phyloP scores from a whole-genome alignment of 2,797 vertebrate genomes.

The Poliocrania exsul region DNA sequence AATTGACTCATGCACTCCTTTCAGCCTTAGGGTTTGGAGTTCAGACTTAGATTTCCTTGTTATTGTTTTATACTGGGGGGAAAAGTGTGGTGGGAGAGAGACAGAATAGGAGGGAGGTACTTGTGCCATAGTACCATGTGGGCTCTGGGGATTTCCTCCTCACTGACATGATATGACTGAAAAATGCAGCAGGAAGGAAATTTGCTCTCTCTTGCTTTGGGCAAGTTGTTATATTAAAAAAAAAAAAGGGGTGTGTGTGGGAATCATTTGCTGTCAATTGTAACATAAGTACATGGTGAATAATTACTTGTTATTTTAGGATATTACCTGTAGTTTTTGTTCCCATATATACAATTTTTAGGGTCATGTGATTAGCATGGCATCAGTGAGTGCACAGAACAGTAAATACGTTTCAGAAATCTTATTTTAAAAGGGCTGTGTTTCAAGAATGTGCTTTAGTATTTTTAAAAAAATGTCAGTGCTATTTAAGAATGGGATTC shows the following conservation, averaged over 20 bases:
- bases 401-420: background rate
- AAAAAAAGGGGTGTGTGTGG: too few relatives aligned
- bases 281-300: background rate
- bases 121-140: background rate
- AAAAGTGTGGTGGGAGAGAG: background rate
- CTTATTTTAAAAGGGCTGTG: background rate
- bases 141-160: background rate
- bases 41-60: background rate
- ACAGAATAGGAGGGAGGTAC: background rate
- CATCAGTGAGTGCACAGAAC: background rate
- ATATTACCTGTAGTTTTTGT: background rate
- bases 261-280: background rate
- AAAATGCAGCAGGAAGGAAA: background rate
- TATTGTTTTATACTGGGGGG: background rate
- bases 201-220: background rate
- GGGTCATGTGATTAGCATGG: background rate
- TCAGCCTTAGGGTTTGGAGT: background rate
- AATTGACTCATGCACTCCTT: background rate
- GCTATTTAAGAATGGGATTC: background rate
- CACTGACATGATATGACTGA: background rate
- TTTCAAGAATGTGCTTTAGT: background rate
- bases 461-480: background rate
- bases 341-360: background rate
- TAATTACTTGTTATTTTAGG: background rate
- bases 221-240: background rate